A percentile compares a stretch with the other conserved stretches of the same genome.
Conservation (phyloP, 2,113 vertebrate species). For the Aspidoscelis tigris region DNA sequence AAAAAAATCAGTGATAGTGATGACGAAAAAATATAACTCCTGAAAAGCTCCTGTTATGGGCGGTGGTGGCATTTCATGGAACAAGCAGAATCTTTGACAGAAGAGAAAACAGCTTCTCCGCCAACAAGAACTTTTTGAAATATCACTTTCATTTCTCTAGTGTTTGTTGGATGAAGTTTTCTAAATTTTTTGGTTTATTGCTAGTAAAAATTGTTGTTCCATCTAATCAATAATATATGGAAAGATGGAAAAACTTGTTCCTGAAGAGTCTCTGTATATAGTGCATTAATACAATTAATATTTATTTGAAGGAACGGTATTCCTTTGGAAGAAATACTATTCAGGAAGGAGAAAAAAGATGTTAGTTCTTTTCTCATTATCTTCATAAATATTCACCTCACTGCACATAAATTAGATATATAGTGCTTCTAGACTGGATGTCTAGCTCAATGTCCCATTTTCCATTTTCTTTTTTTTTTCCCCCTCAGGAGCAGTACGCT, state of each 20-base stretch:
- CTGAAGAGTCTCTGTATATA: slow-evolving; percentile 58
- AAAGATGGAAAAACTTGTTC: slow-evolving; percentile 46
- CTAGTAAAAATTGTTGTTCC: slow-evolving; percentile 53
- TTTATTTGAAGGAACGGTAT: slow-evolving; percentile 59
- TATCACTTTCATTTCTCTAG: slow-evolving; percentile 47
- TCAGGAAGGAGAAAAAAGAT: slow-evolving; percentile 19
- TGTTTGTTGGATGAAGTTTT: slow-evolving; percentile 11
- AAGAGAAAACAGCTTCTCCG: slow-evolving; percentile 35
- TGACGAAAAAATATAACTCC: slow-evolving; percentile 70
- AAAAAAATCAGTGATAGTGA: slow-evolving; percentile 72
- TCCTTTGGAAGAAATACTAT: slow-evolving; percentile 5
- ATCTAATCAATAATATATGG: slow-evolving; percentile 54
- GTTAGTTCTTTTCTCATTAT: not conserved
- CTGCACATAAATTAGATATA: not conserved
- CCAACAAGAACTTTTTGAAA: slow-evolving; percentile 40
- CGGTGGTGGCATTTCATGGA: slow-evolving; percentile 45
- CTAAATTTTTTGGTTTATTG: slow-evolving; percentile 47
- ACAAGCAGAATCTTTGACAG: slow-evolving; percentile 60
- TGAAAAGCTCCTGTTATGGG: slow-evolving; percentile 17
- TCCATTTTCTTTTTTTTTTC: too few species aligned
- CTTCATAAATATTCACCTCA: not conserved
- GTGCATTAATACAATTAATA: slow-evolving; percentile 30
- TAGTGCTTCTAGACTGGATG: not conserved
- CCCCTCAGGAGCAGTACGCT: too few species aligned
- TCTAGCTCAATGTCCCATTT: not conserved